Percentiles rank a stretch among this genome's conserved stretches.
Conservation (phyloP, 2,797 vertebrate species). For the Rhinophrynus dorsalis region DNA sequence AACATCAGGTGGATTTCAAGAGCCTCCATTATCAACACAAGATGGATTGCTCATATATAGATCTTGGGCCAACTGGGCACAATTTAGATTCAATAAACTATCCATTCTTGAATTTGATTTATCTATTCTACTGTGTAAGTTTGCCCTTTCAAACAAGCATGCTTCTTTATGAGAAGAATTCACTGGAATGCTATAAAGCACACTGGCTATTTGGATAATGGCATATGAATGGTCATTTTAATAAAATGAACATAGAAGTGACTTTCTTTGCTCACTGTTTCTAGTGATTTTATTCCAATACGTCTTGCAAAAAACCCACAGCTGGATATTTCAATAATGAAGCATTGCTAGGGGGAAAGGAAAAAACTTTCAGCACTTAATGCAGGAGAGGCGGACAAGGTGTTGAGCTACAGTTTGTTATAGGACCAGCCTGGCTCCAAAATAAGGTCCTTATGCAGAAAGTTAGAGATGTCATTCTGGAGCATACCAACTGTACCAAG, state of each 20-base stretch:
- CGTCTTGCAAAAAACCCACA: slow-evolving; percentile 13
- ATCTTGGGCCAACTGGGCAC: slow-evolving; percentile 86
- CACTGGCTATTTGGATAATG: slow-evolving; percentile 30
- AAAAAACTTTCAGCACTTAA: slow-evolving; percentile 12
- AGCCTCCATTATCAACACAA: slow-evolving; percentile 91
- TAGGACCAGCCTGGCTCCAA: neutral
- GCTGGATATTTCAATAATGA: slow-evolving; percentile 3
- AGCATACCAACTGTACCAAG: no score
- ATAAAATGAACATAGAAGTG: slow-evolving; percentile 60
- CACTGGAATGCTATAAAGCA: slow-evolving; percentile 77
- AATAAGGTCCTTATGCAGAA: neutral
- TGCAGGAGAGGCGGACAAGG: neutral
- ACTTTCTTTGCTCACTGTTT: neutral
- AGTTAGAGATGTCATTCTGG: no score
- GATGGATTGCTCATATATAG: slow-evolving; percentile 93
- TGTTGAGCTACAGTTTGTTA: slow-evolving; percentile 6
- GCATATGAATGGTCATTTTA: slow-evolving; percentile 62
- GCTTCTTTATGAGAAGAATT: slow-evolving; percentile 83
- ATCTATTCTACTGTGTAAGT: slow-evolving; percentile 80
- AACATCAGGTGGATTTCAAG: slow-evolving; percentile 96
- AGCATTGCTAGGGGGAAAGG: slow-evolving; percentile 3
- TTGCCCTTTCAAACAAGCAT: slow-evolving; percentile 75
- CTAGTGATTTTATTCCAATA: slow-evolving; percentile 21
- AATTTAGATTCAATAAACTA: slow-evolving; percentile 99
- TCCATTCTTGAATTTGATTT: slow-evolving; percentile 90